Evolutionary conservation across 2,797 vertebrate genomes (phyloP).

Genomic region (Halcyon leucocephala): DNA sequence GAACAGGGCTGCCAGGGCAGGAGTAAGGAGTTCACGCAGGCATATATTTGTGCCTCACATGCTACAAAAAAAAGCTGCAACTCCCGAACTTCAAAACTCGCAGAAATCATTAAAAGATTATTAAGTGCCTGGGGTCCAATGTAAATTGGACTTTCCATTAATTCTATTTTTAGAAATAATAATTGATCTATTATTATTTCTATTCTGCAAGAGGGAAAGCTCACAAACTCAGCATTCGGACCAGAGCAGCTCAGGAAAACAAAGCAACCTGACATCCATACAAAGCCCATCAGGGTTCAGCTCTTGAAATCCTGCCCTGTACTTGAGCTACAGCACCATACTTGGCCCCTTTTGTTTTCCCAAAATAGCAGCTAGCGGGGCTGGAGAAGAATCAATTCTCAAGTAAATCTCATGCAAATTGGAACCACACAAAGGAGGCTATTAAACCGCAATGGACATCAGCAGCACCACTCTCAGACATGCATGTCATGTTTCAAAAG

Average conservation of each 20-base stretch:
- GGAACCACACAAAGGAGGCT: slow-evolving; percentile 49
- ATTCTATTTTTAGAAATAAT: slow-evolving; percentile 13
- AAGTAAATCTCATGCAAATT: slow-evolving; percentile 65
- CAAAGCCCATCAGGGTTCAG: background rate
- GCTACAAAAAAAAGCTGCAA: background rate
- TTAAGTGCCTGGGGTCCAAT: background rate
- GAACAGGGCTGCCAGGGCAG: background rate
- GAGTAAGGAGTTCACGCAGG: background rate
- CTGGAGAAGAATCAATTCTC: slow-evolving; percentile 38
- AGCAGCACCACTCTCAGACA: background rate
- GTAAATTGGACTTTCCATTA: background rate
- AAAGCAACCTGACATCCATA: background rate
- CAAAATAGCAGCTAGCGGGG: slow-evolving; percentile 24
- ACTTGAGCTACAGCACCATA: slow-evolving; percentile 38
- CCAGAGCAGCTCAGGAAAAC: background rate
- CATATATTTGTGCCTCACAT: background rate
- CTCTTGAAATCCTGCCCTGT: slow-evolving; percentile 40
- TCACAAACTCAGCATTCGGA: background rate
- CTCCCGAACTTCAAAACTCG: background rate
- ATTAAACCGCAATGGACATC: slow-evolving; percentile 14
- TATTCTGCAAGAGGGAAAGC: background rate
- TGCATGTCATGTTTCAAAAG: slow-evolving; percentile 8
- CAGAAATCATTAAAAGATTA: background rate
- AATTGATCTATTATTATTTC: slow-evolving; percentile 17
- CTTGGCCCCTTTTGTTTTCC: slow-evolving; percentile 57